A percentile compares a stretch with the other conserved stretches of the same genome.
phyloP scores from a whole-genome alignment of 2,113 vertebrate genomes.

The Smithornis capensis region DNA sequence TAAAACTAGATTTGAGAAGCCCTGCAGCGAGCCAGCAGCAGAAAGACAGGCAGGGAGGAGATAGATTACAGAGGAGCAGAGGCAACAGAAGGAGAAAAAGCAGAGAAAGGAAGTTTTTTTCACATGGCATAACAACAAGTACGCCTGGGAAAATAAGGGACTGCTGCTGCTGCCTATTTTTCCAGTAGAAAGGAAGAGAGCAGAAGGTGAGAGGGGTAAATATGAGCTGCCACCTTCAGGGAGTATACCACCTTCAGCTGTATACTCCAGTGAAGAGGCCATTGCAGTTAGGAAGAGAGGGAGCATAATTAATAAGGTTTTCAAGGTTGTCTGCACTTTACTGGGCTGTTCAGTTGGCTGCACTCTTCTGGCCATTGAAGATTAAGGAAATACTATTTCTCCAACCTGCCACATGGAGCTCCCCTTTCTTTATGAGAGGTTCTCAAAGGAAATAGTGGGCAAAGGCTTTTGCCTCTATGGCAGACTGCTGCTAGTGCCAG shows the following conservation, averaged over 20 bases:
- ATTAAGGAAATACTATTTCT: neutral
- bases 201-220: neutral
- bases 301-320: neutral
- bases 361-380: neutral
- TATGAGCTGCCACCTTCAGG: neutral
- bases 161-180: neutral
- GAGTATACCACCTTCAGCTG: no score
- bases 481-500: neutral
- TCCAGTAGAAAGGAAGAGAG: neutral
- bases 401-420: neutral
- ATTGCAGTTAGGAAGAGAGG: neutral
- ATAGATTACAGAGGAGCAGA: neutral
- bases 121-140: neutral
- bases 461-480: rapidly evolving
- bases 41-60: neutral
- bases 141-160: neutral
- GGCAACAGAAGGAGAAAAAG: neutral
- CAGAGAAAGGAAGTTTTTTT: neutral
- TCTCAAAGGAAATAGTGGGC: neutral
- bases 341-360: rapidly evolving
- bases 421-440: neutral
- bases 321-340: neutral
- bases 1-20: neutral
- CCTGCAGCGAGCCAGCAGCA: neutral
- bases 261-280: neutral